Evolutionary conservation across 1,140 invertebrate species (phyloP).

Genomic region (Latrodectus geometricus): DNA sequence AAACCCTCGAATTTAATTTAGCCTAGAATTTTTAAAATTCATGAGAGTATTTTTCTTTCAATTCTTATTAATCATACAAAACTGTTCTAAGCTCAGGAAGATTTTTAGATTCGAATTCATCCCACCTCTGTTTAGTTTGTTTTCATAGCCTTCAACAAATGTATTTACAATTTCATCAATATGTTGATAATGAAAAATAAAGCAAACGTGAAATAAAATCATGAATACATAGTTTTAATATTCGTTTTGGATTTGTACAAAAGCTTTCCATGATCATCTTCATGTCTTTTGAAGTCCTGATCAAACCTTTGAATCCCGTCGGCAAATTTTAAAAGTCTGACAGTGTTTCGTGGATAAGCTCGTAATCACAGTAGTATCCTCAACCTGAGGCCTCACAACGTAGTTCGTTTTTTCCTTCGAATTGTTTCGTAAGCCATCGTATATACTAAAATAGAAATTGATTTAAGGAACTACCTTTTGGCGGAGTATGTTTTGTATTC

Average conservation of each 20-base stretch:
- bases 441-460: slow-evolving; percentile 51
- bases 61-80: too few relatives aligned
- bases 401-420: not conserved
- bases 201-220: slow-evolving; percentile 15
- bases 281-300: slow-evolving; percentile 18
- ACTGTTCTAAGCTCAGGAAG: too few relatives aligned
- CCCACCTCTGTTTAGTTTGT: too few relatives aligned
- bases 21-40: too few relatives aligned
- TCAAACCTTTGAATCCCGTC: not conserved
- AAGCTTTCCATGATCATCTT: slow-evolving; percentile 42
- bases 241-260: slow-evolving; percentile 39
- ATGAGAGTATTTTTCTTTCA: too few relatives aligned
- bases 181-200: not conserved
- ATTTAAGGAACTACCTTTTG: slow-evolving; percentile 53
- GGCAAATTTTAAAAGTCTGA: slow-evolving; percentile 30
- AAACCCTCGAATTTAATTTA: too few relatives aligned
- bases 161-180: too few relatives aligned
- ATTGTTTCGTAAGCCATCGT: not conserved
- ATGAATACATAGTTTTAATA: slow-evolving; percentile 40
- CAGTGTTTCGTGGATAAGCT: slow-evolving; percentile 30
- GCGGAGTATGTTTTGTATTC: slow-evolving; percentile 34
- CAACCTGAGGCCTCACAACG: not conserved
- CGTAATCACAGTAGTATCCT: slow-evolving; percentile 16
- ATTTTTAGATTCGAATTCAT: too few relatives aligned
- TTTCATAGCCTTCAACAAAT: too few relatives aligned